phyloP scores from a whole-genome alignment of 2,888 invertebrate species.

The Ecdyonurus torrentis region DNA sequence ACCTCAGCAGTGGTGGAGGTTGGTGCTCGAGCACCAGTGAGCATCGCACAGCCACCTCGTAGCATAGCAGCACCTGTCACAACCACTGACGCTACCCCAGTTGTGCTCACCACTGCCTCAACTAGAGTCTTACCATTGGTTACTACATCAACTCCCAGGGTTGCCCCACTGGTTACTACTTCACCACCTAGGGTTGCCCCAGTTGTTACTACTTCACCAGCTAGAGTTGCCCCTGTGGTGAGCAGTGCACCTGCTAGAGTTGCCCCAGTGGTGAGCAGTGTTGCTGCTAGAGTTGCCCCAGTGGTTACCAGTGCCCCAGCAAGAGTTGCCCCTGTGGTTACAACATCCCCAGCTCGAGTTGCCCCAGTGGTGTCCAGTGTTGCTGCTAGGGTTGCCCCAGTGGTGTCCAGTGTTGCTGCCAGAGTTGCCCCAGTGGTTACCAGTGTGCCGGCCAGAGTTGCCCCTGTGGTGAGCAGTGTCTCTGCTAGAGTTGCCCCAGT shows the following conservation, averaged over 20 bases:
- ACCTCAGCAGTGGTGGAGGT: too few relatives aligned
- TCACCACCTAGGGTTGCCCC: slow-evolving; percentile 1
- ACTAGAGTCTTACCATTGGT: too few relatives aligned
- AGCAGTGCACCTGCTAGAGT: neutral
- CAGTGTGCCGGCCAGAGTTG: neutral
- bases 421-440: neutral
- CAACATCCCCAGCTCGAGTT: neutral
- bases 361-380: neutral
- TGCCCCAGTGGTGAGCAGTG: neutral
- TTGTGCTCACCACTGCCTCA: too few relatives aligned
- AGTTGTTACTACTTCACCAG: neutral
- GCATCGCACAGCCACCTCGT: too few relatives aligned
- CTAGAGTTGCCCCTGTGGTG: neutral
- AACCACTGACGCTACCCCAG: too few relatives aligned
- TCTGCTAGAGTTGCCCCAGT: neutral
- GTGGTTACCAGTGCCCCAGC: neutral
- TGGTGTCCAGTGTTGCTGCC: neutral
- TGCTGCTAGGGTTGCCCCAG: neutral
- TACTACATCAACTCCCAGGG: too few relatives aligned
- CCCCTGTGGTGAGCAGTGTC: neutral
- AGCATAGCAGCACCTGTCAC: too few relatives aligned
- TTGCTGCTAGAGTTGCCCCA: neutral
- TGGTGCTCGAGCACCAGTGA: too few relatives aligned
- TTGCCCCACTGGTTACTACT: slow-evolving; percentile 1
- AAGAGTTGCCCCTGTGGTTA: neutral